A percentile compares a stretch with the other conserved stretches of the same genome.
These are phyloP conservation scores for Delia radicum DNA, from an alignment of 1,140 invertebrate genomes.

Conservation along the genomic window DNA sequence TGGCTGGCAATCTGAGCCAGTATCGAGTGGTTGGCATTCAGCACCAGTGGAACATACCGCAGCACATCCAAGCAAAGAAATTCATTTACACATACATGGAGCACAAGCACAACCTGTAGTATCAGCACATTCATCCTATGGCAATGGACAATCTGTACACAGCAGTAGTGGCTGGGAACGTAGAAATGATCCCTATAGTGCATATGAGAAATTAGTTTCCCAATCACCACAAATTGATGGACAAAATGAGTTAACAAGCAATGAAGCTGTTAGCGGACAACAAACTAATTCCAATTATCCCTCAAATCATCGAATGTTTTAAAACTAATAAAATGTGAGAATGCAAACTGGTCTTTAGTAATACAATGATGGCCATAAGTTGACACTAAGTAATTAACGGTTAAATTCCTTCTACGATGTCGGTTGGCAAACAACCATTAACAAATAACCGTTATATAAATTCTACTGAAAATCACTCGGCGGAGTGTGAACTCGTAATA, in stretches of 20 bases:
- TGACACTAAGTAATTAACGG: too few species aligned
- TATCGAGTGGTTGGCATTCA: constrained; percentile 33
- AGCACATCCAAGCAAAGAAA: constrained; percentile 45
- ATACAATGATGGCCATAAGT: too few species aligned
- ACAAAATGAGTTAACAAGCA: constrained; percentile 30
- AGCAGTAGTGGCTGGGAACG: constrained; percentile 43
- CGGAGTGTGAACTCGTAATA: too few species aligned
- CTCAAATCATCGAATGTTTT: constrained; percentile 31
- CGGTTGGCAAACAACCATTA: too few species aligned
- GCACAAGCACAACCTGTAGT: constrained; percentile 34
- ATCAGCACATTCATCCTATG: not conserved
- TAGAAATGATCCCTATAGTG: constrained; percentile 45
- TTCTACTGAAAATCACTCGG: too few species aligned
- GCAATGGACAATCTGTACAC: constrained; percentile 31
- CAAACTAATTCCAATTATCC: constrained; percentile 37
- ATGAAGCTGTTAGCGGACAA: constrained; percentile 42
- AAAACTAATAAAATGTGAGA: too few species aligned
- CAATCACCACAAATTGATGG: not conserved
- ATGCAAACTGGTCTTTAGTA: too few species aligned
- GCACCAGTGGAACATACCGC: constrained; percentile 31
- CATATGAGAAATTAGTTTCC: constrained; percentile 35
- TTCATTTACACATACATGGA: constrained; percentile 52
- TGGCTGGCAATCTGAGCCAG: too few species aligned
- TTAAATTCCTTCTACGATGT: too few species aligned
- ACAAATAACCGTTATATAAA: too few species aligned